Conservation (phyloP, 2,113 vertebrate genomes). For the Rhynchopsitta pachyrhyncha region DNA sequence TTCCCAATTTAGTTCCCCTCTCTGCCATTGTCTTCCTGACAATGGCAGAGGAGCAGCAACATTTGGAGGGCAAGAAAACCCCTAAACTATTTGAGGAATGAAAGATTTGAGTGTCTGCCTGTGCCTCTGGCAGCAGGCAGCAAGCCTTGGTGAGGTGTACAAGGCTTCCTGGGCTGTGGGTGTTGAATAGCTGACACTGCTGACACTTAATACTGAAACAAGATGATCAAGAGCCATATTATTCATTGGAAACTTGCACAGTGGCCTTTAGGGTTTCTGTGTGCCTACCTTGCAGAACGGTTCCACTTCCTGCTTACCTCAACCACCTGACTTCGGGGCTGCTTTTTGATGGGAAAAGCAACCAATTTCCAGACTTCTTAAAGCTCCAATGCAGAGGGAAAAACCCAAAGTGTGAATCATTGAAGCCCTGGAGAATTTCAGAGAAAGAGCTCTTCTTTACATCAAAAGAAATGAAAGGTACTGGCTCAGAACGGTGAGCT, state of each 20-base stretch:
- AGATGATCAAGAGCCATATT: neutral
- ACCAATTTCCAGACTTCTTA: neutral
- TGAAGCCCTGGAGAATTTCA: neutral
- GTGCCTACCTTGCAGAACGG: neutral
- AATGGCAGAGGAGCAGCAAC: neutral
- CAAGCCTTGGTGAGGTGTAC: neutral
- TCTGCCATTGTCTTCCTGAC: neutral
- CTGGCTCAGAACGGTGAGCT: neutral
- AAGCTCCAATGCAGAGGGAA: neutral
- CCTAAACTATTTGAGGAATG: neutral
- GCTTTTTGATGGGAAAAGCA: neutral
- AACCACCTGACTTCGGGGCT: neutral
- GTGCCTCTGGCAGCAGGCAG: neutral
- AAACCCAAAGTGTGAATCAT: constrained; percentile 12
- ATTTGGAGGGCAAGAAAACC: neutral
- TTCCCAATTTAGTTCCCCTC: neutral
- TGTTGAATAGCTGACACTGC: neutral
- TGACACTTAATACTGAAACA: neutral
- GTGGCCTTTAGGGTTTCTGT: neutral
- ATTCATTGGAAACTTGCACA: neutral
- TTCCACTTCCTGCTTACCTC: neutral
- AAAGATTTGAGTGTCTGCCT: neutral
- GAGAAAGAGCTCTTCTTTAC: neutral
- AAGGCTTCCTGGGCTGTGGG: neutral
- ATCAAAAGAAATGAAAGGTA: neutral